Conservation (phyloP, 2,797 vertebrate species). For the Iguana delicatissima region DNA sequence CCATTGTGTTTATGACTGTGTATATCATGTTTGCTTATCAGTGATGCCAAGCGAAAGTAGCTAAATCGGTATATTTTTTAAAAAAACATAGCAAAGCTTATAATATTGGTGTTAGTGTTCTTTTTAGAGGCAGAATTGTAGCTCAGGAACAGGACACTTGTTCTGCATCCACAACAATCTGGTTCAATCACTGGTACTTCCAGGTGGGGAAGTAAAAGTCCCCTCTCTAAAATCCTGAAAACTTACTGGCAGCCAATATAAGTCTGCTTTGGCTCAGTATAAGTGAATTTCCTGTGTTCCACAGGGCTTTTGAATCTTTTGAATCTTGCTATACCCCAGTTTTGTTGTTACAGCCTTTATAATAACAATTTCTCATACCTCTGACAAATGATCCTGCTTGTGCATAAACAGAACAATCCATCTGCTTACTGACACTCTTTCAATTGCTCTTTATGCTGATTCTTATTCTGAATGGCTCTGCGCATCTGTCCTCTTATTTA, state of each 20-base stretch:
- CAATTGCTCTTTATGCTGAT: constrained; percentile 12
- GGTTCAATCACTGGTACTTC: not conserved
- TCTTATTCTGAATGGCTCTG: not conserved
- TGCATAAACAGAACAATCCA: constrained; percentile 10
- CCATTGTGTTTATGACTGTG: not conserved
- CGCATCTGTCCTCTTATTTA: constrained; percentile 2
- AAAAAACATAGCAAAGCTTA: not conserved
- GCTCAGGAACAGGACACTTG: not conserved
- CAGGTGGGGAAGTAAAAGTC: not conserved
- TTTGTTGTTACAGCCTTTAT: not conserved
- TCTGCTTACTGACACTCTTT: constrained; percentile 9
- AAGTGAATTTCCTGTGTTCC: not conserved
- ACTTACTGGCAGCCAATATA: not conserved
- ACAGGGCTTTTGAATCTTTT: not conserved
- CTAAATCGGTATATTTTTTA: not conserved
- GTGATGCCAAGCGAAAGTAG: not conserved
- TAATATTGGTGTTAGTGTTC: not conserved
- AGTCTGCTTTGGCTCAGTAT: not conserved
- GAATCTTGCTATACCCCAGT: not conserved
- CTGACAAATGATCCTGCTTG: constrained; percentile 29
- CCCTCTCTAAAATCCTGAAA: not conserved
- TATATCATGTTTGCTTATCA: not conserved
- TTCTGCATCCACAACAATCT: not conserved
- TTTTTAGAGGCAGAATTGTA: not conserved
- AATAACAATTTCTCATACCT: not conserved